Base-by-base conservation (phyloP, 2,797 vertebrate genomes). In the Phalanger gymnotis region DNA sequence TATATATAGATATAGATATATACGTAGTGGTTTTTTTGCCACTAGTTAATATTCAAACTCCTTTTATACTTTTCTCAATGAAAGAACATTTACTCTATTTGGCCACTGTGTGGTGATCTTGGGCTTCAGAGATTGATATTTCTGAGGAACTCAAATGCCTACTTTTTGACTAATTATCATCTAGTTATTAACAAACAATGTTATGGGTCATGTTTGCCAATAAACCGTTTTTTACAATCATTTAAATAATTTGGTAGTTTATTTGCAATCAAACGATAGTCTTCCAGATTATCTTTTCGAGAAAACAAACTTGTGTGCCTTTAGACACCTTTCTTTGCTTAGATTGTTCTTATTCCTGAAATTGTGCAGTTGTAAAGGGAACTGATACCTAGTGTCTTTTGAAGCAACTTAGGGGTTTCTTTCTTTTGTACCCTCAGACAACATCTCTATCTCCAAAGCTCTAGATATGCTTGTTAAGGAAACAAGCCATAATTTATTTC, bases 161-260 rank as follows among this genome's bases (percentile, higher is more conserved):
- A 31, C 92, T 47, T 81, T 40, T 87, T 47, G 40, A 81, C 2
- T 47, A 27, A 51, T 87, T 87, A 47, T 51, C 40, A 87, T 12
- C 40, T 91, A 93, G 57, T 96, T 91, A 94, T 90, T 94, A 94
- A 89, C 73, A 91, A 0, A 51, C 90, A 95, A 90, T 93, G 53
- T 34, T 5, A 7, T 54, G 61, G 31, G 53, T 89, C 81, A 54
- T 93, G 40, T 34, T 95, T 90, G 94, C 28, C 91, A 53, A 73
- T 96, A 95, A 66, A 27, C 16, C 53, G 94, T 97, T 54, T 92
- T 92, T 92, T 95, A 73, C 95, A 96, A 28, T 92, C 73, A 54
- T 92, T 95, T 93, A 73, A 93, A 94, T 93, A 95, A 40, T 81
- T 16, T 91, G 95, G 14, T 95, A 95, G 54, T 54, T 27, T 3